A percentile compares a stretch with the other conserved stretches of the same genome.
phyloP scores from a whole-genome alignment of 1,140 invertebrate species.

The Trachymyrmex cornetzi region DNA sequence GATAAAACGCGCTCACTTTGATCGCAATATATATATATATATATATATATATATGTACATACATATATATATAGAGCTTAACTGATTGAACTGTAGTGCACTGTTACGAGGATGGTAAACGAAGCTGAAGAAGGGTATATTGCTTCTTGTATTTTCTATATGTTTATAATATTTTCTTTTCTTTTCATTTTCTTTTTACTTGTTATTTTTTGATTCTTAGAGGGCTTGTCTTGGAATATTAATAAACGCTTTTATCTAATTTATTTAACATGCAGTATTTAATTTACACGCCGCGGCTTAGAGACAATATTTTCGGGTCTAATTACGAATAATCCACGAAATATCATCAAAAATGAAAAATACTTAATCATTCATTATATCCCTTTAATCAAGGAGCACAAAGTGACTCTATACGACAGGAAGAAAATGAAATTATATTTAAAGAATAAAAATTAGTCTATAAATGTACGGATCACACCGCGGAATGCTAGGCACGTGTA shows the following conservation, averaged over 20 bases:
- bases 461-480: background rate
- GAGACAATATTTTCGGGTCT: background rate
- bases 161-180: background rate
- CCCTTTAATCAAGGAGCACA: background rate
- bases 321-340: background rate
- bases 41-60: background rate
- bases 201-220: no score
- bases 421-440: constrained; percentile 16
- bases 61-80: background rate
- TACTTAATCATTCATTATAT: background rate
- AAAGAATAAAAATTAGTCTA: constrained; percentile 22
- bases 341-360: constrained; percentile 11
- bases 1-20: constrained; percentile 72
- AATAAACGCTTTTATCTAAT: no score
- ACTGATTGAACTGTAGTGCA: background rate
- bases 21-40: constrained; percentile 27
- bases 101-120: background rate
- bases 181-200: no score
- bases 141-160: no score
- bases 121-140: background rate
- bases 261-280: no score
- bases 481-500: background rate
- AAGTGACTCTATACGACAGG: background rate
- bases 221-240: no score
- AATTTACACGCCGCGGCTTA: background rate